A percentile compares a stretch with the other conserved stretches of the same genome.
phyloP scores from a whole-genome alignment of 2,888 invertebrate species.

The Stramonita haemastoma region DNA sequence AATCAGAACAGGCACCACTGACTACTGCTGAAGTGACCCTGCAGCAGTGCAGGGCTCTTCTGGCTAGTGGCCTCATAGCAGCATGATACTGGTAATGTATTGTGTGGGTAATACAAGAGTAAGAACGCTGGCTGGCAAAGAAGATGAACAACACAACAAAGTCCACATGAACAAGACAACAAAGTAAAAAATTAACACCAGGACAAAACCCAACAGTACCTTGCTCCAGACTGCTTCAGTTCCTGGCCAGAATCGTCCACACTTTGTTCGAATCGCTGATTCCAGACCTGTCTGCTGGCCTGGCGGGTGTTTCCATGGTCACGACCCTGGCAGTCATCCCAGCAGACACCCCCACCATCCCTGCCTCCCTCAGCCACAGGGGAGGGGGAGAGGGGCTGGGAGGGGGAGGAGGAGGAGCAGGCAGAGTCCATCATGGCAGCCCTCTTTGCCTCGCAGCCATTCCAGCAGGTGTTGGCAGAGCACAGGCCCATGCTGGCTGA shows the following conservation, averaged over 20 bases:
- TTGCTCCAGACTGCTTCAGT: no score
- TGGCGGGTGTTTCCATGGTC: constrained; percentile 38
- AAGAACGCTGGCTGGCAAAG: no score
- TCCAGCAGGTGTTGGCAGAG: constrained; percentile 12
- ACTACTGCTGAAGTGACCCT: no score
- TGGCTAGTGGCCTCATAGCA: no score
- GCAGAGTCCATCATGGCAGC: neutral
- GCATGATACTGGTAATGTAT: no score
- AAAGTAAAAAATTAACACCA: no score
- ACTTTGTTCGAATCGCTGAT: neutral
- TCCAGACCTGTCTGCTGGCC: constrained; percentile 38
- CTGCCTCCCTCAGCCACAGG: neutral
- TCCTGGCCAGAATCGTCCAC: neutral
- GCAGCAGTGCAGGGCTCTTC: no score
- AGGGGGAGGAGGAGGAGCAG: neutral
- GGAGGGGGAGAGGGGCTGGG: neutral
- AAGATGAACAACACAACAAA: no score
- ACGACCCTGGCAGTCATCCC: neutral
- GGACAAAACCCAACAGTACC: no score
- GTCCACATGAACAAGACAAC: no score
- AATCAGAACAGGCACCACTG: no score
- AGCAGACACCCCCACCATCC: neutral
- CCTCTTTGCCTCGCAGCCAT: constrained; percentile 31
- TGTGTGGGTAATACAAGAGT: no score
- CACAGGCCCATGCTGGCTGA: constrained; percentile 48